Base-by-base conservation (phyloP, 35 echinoderm and acorn worm genomes). In the Amphiura filiformis region DNA sequence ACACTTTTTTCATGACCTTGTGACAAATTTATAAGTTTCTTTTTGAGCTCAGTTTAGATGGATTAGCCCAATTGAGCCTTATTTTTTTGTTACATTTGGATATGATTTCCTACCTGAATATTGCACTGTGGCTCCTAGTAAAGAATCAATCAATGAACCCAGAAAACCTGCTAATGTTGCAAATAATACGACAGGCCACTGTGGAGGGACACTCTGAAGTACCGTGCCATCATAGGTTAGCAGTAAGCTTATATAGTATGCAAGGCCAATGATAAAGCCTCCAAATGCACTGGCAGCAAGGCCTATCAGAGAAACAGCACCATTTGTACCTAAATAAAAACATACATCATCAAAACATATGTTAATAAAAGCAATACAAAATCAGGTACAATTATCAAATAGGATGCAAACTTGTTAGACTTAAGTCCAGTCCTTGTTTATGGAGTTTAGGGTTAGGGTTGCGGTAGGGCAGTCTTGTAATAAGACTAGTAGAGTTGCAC, bases 101-200 rank as follows among this genome's bases (percentile, higher is more conserved):
- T n/a, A n/a, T n/a, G n/a, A n/a, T n/a, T n/a, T n/a, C 83, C 20
- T 79, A 98, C 96, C 96, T 85, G 96, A 98, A 56, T 92, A 98
- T 52, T 98, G 96, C 22, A 98, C 83, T 22, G 83, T 90, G 0
- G 96, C 92, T 47, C 96, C 96, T 61, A 98, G 87, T 1, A 98
- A 35, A n/a, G 96, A 98, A 57, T 98, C 96, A 23, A 94, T 81
- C 18, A 94, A 39, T 1, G 92, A 94, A 26, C 96, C 96, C 15
- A 98, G 0, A 11, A 98, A 49, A 17, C 96, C 96, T 75, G 89
- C 96, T 32, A 98, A 18, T 0, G 89, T 92, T 1, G 78, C 92
- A 75, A 88, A 91, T 0, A 98, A 15, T 31, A 98, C 81, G 14
- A 98, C 93, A 36, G 93, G 93, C 96, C 96, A 98, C 78, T 98